These are phyloP conservation scores for Alligator sinensis DNA, from an alignment of 2,113 vertebrate genomes.

Conservation along the genomic window DNA sequence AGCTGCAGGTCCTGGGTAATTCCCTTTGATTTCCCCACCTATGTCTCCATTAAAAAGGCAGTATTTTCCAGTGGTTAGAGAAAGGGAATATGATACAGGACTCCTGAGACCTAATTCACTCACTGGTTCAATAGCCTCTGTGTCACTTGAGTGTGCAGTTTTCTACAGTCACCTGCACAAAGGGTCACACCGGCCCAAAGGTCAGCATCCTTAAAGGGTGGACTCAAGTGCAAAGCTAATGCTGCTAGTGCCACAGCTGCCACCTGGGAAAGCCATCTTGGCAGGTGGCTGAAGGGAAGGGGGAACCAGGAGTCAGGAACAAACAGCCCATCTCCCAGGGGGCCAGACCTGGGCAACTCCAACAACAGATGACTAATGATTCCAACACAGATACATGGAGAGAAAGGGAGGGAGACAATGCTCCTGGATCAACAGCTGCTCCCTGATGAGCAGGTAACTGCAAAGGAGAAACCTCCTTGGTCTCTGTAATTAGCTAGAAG, in stretches of 20 bases:
- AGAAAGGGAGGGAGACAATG: neutral
- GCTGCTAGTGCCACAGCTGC: neutral
- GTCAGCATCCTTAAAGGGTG: rapidly evolving
- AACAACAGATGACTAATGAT: neutral
- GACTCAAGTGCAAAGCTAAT: neutral
- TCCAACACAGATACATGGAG: neutral
- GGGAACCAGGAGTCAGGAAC: neutral
- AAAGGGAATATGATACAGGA: neutral
- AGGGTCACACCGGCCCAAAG: rapidly evolving
- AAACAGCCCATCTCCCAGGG: no score
- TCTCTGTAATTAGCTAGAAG: neutral
- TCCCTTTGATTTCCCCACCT: conserved; percentile 37
- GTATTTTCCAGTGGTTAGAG: rapidly evolving
- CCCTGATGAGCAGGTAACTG: neutral
- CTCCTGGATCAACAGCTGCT: neutral
- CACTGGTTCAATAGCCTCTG: neutral
- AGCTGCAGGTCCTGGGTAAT: conserved; percentile 24
- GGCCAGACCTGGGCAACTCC: neutral
- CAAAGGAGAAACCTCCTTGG: neutral
- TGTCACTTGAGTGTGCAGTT: rapidly evolving
- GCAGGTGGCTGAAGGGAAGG: neutral
- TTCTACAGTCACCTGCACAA: rapidly evolving
- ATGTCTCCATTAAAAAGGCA: conserved; percentile 15
- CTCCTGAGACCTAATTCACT: neutral
- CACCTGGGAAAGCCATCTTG: neutral